phyloP scores from a whole-genome alignment of 23 tunicate genomes.

The Ascidia mentula region DNA sequence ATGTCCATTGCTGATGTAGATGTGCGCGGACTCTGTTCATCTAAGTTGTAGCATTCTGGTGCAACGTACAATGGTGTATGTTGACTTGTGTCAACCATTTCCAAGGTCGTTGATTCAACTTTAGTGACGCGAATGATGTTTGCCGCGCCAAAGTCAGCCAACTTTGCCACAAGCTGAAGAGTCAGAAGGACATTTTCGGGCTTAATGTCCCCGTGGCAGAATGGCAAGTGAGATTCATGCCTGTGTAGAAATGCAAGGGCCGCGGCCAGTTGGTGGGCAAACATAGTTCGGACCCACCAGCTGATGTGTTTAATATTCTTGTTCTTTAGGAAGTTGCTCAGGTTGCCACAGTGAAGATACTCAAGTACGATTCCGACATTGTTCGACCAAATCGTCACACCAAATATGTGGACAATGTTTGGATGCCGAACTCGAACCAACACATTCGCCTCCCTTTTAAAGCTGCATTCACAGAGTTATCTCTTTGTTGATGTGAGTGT shows the following conservation, averaged over 20 bases:
- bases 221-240: not conserved
- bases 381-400: not conserved
- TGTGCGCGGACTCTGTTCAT: not conserved
- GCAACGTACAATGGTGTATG: not conserved
- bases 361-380: not conserved
- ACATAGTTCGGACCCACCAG: not conserved
- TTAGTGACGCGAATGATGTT: not conserved
- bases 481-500: not conserved
- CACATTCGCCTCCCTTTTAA: not conserved
- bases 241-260: not conserved
- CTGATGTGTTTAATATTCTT: not conserved
- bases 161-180: not conserved
- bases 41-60: not conserved
- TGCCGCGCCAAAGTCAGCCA: no score
- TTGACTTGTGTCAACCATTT: not conserved
- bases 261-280: not conserved
- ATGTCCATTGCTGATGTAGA: not conserved
- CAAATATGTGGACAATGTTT: not conserved
- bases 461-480: not conserved
- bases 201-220: not conserved
- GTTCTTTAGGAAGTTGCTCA: not conserved
- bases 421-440: not conserved
- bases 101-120: not conserved
- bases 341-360: not conserved
- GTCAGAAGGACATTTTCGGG: not conserved